Evolutionary conservation across 1,140 invertebrate genomes (phyloP).

Genomic region (Reticulitermes speratus): DNA sequence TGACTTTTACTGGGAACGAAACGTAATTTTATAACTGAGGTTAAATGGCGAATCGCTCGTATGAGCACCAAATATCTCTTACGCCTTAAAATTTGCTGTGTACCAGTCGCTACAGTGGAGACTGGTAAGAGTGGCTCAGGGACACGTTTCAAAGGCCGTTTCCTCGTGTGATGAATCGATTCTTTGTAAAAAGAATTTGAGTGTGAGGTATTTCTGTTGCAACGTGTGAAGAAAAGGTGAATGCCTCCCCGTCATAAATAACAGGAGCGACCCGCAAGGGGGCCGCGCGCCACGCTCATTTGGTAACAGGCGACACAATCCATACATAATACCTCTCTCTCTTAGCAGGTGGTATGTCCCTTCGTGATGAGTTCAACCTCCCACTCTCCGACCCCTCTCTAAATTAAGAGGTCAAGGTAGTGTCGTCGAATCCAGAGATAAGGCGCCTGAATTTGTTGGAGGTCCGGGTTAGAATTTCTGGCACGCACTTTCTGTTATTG

Average conservation of each 20-base stretch:
- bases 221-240: background rate
- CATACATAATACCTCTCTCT: background rate
- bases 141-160: no score
- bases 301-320: background rate
- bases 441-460: no score
- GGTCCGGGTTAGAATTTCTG: background rate
- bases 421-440: background rate
- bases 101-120: no score
- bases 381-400: constrained; percentile 12
- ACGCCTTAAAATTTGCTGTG: no score
- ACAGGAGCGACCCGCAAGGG: background rate
- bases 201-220: background rate
- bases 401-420: constrained; percentile 7
- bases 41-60: no score
- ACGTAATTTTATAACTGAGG: no score
- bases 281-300: no score
- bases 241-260: background rate
- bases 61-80: no score
- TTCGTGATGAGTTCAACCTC: background rate
- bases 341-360: background rate
- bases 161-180: no score
- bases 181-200: background rate
- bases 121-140: no score
- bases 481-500: no score
- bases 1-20: no score